phyloP scores from a whole-genome alignment of 2,797 vertebrate genomes.

The Falco biarmicus region DNA sequence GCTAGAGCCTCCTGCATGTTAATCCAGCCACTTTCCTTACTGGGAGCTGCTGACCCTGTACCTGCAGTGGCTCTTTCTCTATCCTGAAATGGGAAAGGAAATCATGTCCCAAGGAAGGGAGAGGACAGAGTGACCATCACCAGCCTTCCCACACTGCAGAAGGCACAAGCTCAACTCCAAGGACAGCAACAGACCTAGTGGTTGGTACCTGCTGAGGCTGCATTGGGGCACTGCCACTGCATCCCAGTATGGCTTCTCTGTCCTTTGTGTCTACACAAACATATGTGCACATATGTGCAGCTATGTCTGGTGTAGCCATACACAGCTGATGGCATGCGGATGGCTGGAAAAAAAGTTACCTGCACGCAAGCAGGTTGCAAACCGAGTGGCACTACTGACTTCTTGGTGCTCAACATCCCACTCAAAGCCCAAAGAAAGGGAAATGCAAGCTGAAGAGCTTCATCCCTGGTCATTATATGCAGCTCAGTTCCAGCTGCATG shows the following conservation, averaged over 20 bases:
- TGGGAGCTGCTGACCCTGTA: neutral
- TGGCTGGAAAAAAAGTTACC: neutral
- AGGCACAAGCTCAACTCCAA: neutral
- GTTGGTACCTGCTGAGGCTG: neutral
- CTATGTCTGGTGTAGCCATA: neutral
- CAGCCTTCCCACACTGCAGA: neutral
- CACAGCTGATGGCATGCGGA: rapidly evolving
- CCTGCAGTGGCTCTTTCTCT: neutral
- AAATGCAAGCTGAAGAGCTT: neutral
- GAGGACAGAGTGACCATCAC: neutral
- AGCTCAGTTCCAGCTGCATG: neutral
- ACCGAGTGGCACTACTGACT: neutral
- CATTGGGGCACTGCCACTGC: neutral
- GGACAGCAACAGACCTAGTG: neutral
- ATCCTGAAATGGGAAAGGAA: neutral
- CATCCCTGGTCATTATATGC: neutral
- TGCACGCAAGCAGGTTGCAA: neutral
- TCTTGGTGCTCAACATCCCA: neutral
- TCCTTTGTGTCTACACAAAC: neutral
- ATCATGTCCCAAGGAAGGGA: rapidly evolving
- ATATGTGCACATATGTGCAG: neutral
- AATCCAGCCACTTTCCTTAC: neutral
- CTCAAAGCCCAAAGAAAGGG: neutral
- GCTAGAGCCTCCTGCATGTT: neutral
- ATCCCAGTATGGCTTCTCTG: neutral